Evolutionary conservation across 2,797 vertebrate genomes (phyloP).

Genomic region (Sus cebifrons): DNA sequence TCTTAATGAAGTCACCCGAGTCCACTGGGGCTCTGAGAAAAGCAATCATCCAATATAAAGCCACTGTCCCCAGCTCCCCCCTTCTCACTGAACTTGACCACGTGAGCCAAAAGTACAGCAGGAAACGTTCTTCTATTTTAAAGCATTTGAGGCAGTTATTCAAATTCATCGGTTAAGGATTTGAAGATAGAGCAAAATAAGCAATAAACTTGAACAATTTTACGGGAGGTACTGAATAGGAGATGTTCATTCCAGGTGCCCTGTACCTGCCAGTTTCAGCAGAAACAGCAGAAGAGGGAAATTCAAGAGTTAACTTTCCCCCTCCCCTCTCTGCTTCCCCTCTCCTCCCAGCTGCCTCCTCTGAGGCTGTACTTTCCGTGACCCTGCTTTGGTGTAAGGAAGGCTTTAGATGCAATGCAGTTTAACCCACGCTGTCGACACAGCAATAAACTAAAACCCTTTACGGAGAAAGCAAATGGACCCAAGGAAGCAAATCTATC

Average conservation of each 20-base stretch:
- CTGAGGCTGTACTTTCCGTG: conserved; percentile 88
- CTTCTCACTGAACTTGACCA: conserved; percentile 73
- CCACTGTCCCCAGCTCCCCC: conserved; percentile 70
- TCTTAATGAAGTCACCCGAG: conserved; percentile 17
- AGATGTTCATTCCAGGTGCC: conserved; percentile 44
- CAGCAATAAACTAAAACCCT: conserved; percentile 88
- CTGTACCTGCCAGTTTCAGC: conserved; percentile 18
- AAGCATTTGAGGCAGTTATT: conserved; percentile 36
- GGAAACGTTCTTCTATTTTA: background rate
- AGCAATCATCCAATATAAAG: background rate
- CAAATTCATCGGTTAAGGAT: conserved; percentile 35
- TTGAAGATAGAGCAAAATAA: conserved; percentile 49
- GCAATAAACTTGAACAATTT: background rate
- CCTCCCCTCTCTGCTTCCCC: background rate
- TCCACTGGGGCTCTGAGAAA: conserved; percentile 2
- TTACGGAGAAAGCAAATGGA: conserved; percentile 82
- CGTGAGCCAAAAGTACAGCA: conserved; percentile 61
- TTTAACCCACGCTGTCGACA: conserved; percentile 87
- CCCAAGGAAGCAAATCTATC: conserved; percentile 80
- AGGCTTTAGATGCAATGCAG: conserved; percentile 85
- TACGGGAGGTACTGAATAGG: conserved; percentile 35
- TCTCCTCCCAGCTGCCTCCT: conserved; percentile 70
- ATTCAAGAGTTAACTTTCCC: conserved; percentile 85
- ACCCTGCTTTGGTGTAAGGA: conserved; percentile 86
- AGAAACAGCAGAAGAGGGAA: conserved; percentile 69